These are phyloP conservation scores for Amblyraja radiata DNA, from an alignment of 2,797 vertebrate species.

Conservation along the genomic window DNA sequence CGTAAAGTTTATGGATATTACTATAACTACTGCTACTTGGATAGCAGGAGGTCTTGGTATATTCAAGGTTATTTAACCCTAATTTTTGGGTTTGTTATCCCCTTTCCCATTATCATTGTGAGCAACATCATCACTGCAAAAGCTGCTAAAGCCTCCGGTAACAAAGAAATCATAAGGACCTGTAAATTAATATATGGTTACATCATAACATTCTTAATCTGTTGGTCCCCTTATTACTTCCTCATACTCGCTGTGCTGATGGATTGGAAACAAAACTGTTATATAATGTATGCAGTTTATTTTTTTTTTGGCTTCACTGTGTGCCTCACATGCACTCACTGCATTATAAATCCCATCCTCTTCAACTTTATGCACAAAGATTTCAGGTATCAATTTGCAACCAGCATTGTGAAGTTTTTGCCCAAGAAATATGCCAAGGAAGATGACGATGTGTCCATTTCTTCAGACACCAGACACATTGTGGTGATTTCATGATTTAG, in stretches of 20 bases:
- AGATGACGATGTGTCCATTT: constrained; percentile 54
- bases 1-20: constrained; percentile 67
- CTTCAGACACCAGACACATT: constrained; percentile 78
- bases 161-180: constrained; percentile 62
- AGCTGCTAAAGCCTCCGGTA: constrained; percentile 49
- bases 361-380: constrained; percentile 91
- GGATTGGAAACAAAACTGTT: constrained; percentile 69
- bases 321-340: constrained; percentile 76
- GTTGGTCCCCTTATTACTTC: constrained; percentile 84
- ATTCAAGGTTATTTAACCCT: constrained; percentile 57
- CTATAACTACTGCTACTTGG: constrained; percentile 77
- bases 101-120: constrained; percentile 66
- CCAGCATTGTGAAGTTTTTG: constrained; percentile 62
- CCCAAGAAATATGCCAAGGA: constrained; percentile 51
- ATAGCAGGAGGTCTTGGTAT: constrained; percentile 59
- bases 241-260: constrained; percentile 64
- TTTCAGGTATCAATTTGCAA: constrained; percentile 73
- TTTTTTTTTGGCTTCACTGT: constrained; percentile 76
- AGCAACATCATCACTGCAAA: constrained; percentile 76
- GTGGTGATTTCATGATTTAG: constrained; percentile 56
- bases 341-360: constrained; percentile 82
- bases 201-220: constrained; percentile 66
- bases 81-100: constrained; percentile 75
- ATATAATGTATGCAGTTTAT: constrained; percentile 61
- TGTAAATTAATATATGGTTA: constrained; percentile 79